Percentiles rank a stretch among this genome's conserved stretches.
These are phyloP conservation scores for Eumerus sabulonum DNA, from an alignment of 2,888 invertebrate genomes.

Conservation along the genomic window DNA sequence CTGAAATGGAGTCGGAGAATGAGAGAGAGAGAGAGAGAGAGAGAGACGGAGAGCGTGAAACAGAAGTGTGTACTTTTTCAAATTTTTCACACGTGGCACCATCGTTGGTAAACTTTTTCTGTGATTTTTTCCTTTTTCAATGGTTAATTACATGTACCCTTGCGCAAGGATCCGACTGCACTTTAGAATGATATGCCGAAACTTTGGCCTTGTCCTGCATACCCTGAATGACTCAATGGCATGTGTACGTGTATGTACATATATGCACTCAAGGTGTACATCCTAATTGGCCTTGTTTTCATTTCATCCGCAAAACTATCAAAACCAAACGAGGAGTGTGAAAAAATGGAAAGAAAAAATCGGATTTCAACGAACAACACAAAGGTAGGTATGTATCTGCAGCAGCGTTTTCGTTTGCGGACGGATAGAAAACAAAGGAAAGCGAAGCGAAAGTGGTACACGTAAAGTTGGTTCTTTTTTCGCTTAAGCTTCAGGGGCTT, in stretches of 20 bases:
- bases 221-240: slow-evolving; percentile 26
- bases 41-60: no score
- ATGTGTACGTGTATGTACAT: no score
- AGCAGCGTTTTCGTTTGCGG: slow-evolving; percentile 18
- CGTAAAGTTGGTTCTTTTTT: slow-evolving; percentile 55
- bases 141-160: slow-evolving; percentile 59
- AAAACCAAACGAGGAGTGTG: neutral
- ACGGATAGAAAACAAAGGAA: neutral
- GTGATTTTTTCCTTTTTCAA: slow-evolving; percentile 13
- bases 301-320: slow-evolving; percentile 44
- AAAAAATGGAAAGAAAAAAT: no score
- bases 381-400: slow-evolving; percentile 34
- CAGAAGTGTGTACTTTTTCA: no score
- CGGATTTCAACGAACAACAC: neutral
- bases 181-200: slow-evolving; percentile 38
- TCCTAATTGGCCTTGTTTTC: slow-evolving; percentile 65
- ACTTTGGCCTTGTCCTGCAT: slow-evolving; percentile 46
- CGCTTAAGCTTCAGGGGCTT: slow-evolving; percentile 41
- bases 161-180: slow-evolving; percentile 56
- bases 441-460: slow-evolving; percentile 11
- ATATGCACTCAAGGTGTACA: slow-evolving; percentile 55
- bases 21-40: slow-evolving; percentile 38
- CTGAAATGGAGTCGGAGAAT: no score
- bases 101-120: slow-evolving; percentile 22
- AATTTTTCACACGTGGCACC: neutral